Conservation (phyloP, 1,140 invertebrate species). For the Holotrichia oblita region DNA sequence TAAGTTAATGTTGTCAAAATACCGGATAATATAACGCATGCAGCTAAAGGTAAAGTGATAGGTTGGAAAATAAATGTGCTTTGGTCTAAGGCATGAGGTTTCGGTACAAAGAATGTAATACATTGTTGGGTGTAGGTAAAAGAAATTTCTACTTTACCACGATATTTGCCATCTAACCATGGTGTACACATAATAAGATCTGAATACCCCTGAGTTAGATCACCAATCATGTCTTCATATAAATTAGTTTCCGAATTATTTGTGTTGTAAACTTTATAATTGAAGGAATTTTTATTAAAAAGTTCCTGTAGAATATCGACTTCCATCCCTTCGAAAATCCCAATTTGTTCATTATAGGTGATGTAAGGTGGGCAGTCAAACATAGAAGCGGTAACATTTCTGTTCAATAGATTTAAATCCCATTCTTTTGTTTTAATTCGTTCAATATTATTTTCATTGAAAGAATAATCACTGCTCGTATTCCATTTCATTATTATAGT, state of each 20-base stretch:
- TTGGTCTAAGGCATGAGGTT: neutral
- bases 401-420: neutral
- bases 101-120: conserved; percentile 19
- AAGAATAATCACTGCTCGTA: neutral
- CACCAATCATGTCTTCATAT: neutral
- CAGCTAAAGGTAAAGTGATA: neutral
- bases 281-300: neutral
- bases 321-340: neutral
- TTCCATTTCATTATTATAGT: neutral
- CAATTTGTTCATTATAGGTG: neutral
- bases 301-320: neutral
- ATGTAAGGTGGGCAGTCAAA: conserved; percentile 13
- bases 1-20: neutral
- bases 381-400: neutral
- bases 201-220: neutral
- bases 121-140: conserved; percentile 9
- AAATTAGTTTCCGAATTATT: neutral
- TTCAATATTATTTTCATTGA: neutral
- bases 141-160: neutral
- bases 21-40: neutral
- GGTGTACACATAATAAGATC: neutral
- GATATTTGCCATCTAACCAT: neutral
- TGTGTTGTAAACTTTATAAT: neutral
- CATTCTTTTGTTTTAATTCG: neutral
- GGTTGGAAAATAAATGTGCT: neutral